Evolutionary conservation across 2,797 vertebrate species (phyloP), one percentile per base, ranked within the genome.

Genomic region (Cottoperca gobio): DNA sequence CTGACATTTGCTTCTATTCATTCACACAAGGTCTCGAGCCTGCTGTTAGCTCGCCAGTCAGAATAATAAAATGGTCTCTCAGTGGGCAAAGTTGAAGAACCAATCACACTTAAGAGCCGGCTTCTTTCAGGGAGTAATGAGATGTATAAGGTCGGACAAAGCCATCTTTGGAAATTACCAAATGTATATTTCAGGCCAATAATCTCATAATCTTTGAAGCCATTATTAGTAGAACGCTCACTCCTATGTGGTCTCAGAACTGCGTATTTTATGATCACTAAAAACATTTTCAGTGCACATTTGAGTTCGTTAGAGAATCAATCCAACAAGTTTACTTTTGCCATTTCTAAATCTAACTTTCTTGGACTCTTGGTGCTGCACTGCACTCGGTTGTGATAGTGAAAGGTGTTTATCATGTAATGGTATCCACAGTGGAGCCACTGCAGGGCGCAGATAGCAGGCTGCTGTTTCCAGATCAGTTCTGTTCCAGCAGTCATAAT

Each of bases 391-490:
- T 77, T 83, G 73, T 73, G 90, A 92, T 90, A 89, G 89, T 82
- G 81, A 88, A 91, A 90, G 89, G 91, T 93, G 90, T 93, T 93
- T 92, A 90, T 93, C 92, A 86, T 82, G 91, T 89, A 89, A 87
- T 88, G 88, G 91, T 91, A 92, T 92, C 91, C 92, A 91, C 92
- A 92, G 90, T 71, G 91, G 92, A 93, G 86, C 89, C 89, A 82
- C 92, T 93, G 92, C 91, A 91, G 84, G 84, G 88, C 48, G 71
- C 87, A 88, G 92, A 93, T 93, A 92, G 90, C 84, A 76, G 76
- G 90, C 88, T 79, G 91, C 89, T 85, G 88, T 85, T 89, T 88
- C 89, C 84, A 86, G 84, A 91, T 90, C 92, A 89, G 86, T 88
- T 86, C 86, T 85, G 85, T 92, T 90, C 89, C 92, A 91, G 89